Conservation (phyloP, 2,113 vertebrate species). For the Jaculus jaculus region DNA sequence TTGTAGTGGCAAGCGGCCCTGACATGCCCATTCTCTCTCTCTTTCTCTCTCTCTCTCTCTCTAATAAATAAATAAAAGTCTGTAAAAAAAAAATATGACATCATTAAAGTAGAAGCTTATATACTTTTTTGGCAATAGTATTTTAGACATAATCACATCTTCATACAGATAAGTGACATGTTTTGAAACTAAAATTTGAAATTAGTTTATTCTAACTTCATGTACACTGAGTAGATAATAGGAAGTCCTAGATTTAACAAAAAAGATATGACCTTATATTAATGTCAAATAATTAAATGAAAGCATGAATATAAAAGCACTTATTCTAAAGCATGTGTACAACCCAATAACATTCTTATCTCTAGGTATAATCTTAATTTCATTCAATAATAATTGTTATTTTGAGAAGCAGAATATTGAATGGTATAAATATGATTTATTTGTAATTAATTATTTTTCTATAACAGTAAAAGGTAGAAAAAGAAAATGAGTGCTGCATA, state of each 20-base stretch:
- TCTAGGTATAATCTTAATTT: background rate
- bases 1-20: too few relatives aligned
- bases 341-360: background rate
- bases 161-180: background rate
- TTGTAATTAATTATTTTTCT: constrained; percentile 39
- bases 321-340: background rate
- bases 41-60: too few relatives aligned
- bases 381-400: background rate
- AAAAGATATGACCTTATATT: background rate
- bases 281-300: background rate
- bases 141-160: background rate
- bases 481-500: background rate
- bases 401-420: background rate
- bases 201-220: background rate
- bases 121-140: background rate
- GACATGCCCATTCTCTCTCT: too few relatives aligned
- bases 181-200: constrained; percentile 5
- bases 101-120: background rate
- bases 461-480: background rate
- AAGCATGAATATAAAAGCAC: background rate
- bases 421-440: background rate
- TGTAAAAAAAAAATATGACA: background rate
- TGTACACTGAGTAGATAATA: background rate
- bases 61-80: too few relatives aligned
- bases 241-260: background rate